Base-by-base conservation (phyloP, 2,113 vertebrate genomes). In the Miniopterus natalensis region DNA sequence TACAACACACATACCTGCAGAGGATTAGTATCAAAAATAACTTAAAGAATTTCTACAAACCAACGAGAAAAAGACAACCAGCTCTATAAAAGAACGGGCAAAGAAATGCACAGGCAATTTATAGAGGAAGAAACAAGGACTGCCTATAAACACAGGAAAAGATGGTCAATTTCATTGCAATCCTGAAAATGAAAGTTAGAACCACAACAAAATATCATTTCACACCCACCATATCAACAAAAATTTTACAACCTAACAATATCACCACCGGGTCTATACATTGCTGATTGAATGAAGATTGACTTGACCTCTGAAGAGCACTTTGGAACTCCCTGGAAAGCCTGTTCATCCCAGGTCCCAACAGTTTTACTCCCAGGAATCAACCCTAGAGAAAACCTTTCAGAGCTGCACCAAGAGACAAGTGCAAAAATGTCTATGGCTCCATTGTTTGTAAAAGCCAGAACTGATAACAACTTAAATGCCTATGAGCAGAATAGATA, bases 151-250 rank as follows among this genome's bases (percentile, higher is more conserved):
- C 20, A n/a, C 47, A 53, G 53, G 9, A 47, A 65, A 93, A 91
- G 17, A 63, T 77, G 25, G 2, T 94, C 23, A 75, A 68, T n/a
- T 84, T 57, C 23, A 84, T 6, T 83, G 61, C 53, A 77, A 93
- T 61, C 49, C 7, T 74, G n/a, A 61, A 95, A 88, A 88, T 73
- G 31, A 74, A 81, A 63, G 57, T 57, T 96, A 65, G 70, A 71
- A 77, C 45, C 27, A 90, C 11, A 95, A 47, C 55, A 20, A 83
- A 79, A 15, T 80, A 71, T 65, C 5, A 59, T 68, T 91, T 88
- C 23, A 84, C 3, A 71, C 17, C 6, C 70, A 93, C 20, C 8
- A 51, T 23, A 78, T 36, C 68, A 59, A 29, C 68, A 66, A 93
- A 90, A 79, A 57, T 78, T 21, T 71, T 63, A 66, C 0, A 84